Percentiles rank a stretch among this genome's conserved stretches.
Evolutionary conservation across 2,797 vertebrate genomes (phyloP).

Genomic region (Coregonus ussuriensis): DNA sequence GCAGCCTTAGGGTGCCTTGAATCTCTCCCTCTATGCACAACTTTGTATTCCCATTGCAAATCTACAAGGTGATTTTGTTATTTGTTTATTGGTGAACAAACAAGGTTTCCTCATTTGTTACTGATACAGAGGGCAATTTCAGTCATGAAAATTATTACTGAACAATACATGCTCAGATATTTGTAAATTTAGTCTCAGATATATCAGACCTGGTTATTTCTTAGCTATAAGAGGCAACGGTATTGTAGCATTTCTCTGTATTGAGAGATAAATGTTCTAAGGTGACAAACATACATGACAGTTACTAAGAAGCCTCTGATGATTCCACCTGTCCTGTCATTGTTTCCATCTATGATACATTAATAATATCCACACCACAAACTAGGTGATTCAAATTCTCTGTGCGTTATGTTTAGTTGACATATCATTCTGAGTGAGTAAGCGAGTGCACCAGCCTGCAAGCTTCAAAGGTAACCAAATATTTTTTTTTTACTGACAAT

Average conservation of each 20-base stretch:
- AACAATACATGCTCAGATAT: background rate
- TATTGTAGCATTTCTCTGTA: background rate
- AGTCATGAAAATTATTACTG: background rate
- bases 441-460: slow-evolving; percentile 58
- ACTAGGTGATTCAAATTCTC: slow-evolving; percentile 54
- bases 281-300: background rate
- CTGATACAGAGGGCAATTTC: background rate
- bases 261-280: background rate
- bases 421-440: slow-evolving; percentile 63
- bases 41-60: slow-evolving; percentile 33
- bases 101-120: background rate
- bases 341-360: slow-evolving; percentile 52
- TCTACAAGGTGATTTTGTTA: slow-evolving; percentile 29
- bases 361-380: slow-evolving; percentile 62
- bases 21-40: slow-evolving; percentile 41
- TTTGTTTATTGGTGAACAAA: slow-evolving; percentile 1
- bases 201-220: too few relatives aligned
- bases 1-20: slow-evolving; percentile 60
- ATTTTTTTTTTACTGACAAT: slow-evolving; percentile 70
- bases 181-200: background rate
- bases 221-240: too few relatives aligned
- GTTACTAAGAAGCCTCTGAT: slow-evolving; percentile 34
- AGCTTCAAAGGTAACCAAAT: slow-evolving; percentile 66
- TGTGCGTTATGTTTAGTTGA: slow-evolving; percentile 48
- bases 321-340: slow-evolving; percentile 39